Base-by-base conservation (phyloP, 1,140 invertebrate genomes). In the Meloidogyne exigua region DNA sequence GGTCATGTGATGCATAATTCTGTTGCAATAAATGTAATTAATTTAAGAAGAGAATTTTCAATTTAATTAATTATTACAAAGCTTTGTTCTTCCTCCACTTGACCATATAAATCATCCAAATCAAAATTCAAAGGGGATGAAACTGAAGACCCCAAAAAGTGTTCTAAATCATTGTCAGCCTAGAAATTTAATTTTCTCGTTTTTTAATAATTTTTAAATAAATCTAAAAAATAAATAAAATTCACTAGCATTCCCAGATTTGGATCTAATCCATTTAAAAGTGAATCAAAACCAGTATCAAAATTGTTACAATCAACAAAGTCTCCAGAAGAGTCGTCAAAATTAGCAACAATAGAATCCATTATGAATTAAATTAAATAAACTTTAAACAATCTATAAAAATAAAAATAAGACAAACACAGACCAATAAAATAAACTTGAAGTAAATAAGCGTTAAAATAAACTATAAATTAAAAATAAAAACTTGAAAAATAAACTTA, bases 121-220 rank as follows among this genome's bases (percentile, higher is more conserved):
- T 78, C 76, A 63, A 78, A 78, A 44, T 78, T 44, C 4, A 78
- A n/a, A 23, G 64, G 75, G 13, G 75, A 68, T 1, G 36, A 67
- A 21, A 32, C 32, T 5, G 32, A 72, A 21, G 65, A 44, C 2
- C 32, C 75, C 7, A 78, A 23, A 0, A 78, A 77, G 10, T 68
- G 75, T 49, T 78, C 76, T 49, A 78, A 11, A 23, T 78, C 75
- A 18, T 78, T 78, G 63, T 78, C 75, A 9, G 36, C 75, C 71
- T 73, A 4, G 21, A 57, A 57, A 57, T 9, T n/a, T 4, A n/a
- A n/a, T 57, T 57, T n/a, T 49, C 18, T 15, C 18, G 15, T 18
- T 4, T 0, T 5, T 18, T 15, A n/a, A 57, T n/a, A 57, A 57
- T 57, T 57, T 57, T 57, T 57, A 57, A 10, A 7, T 39, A 39